phyloP scores from a whole-genome alignment of 2,888 invertebrate genomes.

The Myathropa florea region DNA sequence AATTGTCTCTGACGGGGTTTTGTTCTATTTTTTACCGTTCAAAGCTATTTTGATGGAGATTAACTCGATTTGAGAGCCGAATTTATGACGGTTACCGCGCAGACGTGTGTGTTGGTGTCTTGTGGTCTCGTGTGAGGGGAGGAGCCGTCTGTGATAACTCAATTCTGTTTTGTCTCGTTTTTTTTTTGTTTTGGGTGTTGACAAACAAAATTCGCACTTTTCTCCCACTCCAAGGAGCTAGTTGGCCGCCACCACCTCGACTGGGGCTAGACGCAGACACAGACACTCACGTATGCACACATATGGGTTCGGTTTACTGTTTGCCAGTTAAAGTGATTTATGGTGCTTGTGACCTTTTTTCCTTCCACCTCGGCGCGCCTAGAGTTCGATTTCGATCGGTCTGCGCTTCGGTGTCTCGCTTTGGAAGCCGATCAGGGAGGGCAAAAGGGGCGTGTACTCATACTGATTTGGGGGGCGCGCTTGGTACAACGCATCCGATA shows the following conservation, averaged over 20 bases:
- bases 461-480: neutral
- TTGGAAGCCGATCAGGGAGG: neutral
- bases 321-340: slow-evolving; percentile 54
- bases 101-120: slow-evolving; percentile 8
- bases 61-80: slow-evolving; percentile 18
- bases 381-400: neutral
- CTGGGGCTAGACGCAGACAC: neutral
- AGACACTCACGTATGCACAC: neutral
- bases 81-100: slow-evolving; percentile 17
- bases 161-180: slow-evolving; percentile 21
- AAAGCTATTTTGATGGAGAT: slow-evolving; percentile 48
- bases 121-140: slow-evolving; percentile 23
- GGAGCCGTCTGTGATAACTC: slow-evolving; percentile 50
- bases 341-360: slow-evolving; percentile 54
- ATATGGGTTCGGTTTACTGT: slow-evolving; percentile 8
- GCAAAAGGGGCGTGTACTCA: slow-evolving; percentile 51
- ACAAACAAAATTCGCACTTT: slow-evolving; percentile 53
- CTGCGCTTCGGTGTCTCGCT: too few species aligned
- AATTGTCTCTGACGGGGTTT: slow-evolving; percentile 34
- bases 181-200: slow-evolving; percentile 42
- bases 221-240: slow-evolving; percentile 45
- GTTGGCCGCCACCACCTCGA: neutral
- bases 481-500: neutral
- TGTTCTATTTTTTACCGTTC: slow-evolving; percentile 45
- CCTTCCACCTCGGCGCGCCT: neutral